Base-by-base conservation (phyloP, 2,113 vertebrate genomes). In the Salminus brasiliensis region DNA sequence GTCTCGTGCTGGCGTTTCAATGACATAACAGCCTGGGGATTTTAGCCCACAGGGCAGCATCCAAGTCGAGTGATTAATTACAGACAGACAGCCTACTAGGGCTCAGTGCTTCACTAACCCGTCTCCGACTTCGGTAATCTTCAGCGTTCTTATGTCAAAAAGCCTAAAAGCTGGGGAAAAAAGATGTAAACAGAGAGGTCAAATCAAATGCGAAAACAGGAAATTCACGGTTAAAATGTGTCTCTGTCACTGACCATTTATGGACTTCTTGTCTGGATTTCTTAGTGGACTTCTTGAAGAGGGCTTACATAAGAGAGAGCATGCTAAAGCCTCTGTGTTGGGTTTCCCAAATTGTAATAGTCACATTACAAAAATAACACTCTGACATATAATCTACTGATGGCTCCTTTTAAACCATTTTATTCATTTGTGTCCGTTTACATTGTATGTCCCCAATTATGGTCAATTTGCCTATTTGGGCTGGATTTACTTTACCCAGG, bases 1-100 rank as follows among this genome's bases (percentile, higher is more conserved):
- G 60, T 57, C 41, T 29, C 23, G 8, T 66, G 53, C 29, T 27
- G 66, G 55, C 53, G 34, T 72, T 77, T 25, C 25, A 62, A 72
- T 87, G 76, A 86, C 80, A 81, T 88, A 84, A 88, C 75, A 63
- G 5, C 34, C 60, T 6, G n/a, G 39, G 86, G 86, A 88, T 87
- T 89, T 86, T 27, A 63, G 60, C 16, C 36, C 39, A 12, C 27
- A n/a, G n/a, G 32, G 41, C 43, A 27, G 63, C 11, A 27, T 16
- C 70, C n/a, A 32, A 60, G 70, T 63, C 65, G 55, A 57, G 27
- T 80, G 68, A 82, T 82, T 84, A 86, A 83, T 89, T 85, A 84
- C 68, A 79, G 57, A 60, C 59, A 13, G 63, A 57, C 59, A 32
- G 25, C 73, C 49, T 62, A 72, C 76, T 84, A 45, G 32, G 79